Evolutionary conservation across 2,888 invertebrate genomes (phyloP).

Genomic region (Apamea crenata): DNA sequence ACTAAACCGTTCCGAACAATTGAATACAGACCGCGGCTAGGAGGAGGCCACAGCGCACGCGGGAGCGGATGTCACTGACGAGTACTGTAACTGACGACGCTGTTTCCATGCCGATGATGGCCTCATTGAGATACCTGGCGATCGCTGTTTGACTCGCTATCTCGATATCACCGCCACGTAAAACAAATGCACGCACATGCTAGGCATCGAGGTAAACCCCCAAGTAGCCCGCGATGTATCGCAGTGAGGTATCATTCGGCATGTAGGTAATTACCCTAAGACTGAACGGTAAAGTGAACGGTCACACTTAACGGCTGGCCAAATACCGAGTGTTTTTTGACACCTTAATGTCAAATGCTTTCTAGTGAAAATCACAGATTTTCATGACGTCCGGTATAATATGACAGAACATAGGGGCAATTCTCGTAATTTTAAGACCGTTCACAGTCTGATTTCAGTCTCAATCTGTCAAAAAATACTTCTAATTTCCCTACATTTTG

Average conservation of each 20-base stretch:
- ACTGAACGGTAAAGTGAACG: too few relatives aligned
- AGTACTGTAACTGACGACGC: not conserved
- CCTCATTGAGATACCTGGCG: not conserved
- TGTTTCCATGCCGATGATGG: not conserved
- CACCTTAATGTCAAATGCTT: not conserved
- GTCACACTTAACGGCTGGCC: not conserved
- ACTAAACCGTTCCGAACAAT: conserved; percentile 69
- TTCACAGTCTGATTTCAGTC: too few relatives aligned
- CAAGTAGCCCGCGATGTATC: not conserved
- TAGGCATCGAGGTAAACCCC: not conserved
- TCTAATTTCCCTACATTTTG: too few relatives aligned
- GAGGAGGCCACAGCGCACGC: conserved; percentile 4
- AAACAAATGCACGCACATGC: not conserved
- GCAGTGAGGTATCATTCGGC: too few relatives aligned
- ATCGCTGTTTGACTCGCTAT: not conserved
- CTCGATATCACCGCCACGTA: not conserved
- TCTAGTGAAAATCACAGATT: too few relatives aligned
- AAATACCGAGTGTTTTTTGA: not conserved
- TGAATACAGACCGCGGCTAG: conserved; percentile 61
- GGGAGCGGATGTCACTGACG: conserved; percentile 10
- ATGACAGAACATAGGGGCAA: too few relatives aligned
- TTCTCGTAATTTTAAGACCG: too few relatives aligned
- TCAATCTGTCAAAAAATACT: too few relatives aligned
- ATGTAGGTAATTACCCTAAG: too few relatives aligned
- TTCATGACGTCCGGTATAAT: not conserved